phyloP scores from a whole-genome alignment of 2,888 invertebrate genomes.

The Trachelus troglodyta region DNA sequence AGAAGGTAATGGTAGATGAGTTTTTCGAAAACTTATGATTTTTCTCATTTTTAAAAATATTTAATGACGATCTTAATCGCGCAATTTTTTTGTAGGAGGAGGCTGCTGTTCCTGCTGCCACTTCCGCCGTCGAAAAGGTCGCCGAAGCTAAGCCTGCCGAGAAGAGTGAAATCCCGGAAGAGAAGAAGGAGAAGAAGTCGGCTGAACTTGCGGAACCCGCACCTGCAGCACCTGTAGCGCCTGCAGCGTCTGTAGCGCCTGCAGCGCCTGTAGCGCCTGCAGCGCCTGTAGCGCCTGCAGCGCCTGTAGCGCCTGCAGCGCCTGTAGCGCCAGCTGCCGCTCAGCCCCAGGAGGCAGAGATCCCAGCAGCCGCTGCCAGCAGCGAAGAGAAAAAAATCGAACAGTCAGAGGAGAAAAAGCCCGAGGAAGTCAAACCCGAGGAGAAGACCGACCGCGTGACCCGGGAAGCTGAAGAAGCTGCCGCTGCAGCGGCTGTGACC shows the following conservation, averaged over 20 bases:
- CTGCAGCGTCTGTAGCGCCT: slow-evolving; percentile 14
- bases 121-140: background rate
- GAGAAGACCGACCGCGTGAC: slow-evolving; percentile 56
- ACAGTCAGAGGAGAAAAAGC: slow-evolving; percentile 54
- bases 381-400: slow-evolving; percentile 21
- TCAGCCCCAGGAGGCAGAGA: slow-evolving; percentile 12
- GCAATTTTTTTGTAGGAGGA: background rate
- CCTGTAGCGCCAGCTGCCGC: slow-evolving; percentile 13
- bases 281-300: slow-evolving; percentile 9
- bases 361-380: slow-evolving; percentile 26
- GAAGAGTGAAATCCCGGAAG: slow-evolving; percentile 30
- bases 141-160: slow-evolving; percentile 39
- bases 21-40: background rate
- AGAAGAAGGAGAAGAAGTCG: slow-evolving; percentile 34
- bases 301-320: slow-evolving; percentile 2
- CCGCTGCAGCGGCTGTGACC: slow-evolving; percentile 23
- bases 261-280: slow-evolving; percentile 11
- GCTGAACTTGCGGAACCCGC: slow-evolving; percentile 25
- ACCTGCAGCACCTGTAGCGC: slow-evolving; percentile 7
- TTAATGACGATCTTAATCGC: background rate
- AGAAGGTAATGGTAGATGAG: slow-evolving; percentile 24
- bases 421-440: slow-evolving; percentile 57
- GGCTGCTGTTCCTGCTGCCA: background rate
- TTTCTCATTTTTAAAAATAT: background rate
- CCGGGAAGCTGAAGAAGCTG: slow-evolving; percentile 52